phyloP scores from a whole-genome alignment of 2,113 vertebrate genomes.

The Grammatotria lemairii region DNA sequence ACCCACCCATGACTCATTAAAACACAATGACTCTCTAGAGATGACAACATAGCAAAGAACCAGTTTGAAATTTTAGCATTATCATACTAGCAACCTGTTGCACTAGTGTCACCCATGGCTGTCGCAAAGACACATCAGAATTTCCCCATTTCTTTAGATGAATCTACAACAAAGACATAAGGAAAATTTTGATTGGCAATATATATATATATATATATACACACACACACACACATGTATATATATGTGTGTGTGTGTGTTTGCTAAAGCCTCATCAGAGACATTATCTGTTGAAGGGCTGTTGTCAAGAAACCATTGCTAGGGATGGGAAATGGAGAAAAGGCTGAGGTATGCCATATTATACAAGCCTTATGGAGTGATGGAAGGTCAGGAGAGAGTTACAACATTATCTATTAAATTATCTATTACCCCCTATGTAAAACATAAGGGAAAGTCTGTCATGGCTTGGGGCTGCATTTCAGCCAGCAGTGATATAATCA shows the following conservation, averaged over 20 bases:
- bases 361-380: neutral
- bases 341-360: neutral
- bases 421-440: neutral
- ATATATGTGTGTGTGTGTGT: accelerated
- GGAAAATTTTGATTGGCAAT: neutral
- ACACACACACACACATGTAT: accelerated
- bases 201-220: neutral
- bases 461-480: neutral
- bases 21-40: neutral
- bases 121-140: neutral
- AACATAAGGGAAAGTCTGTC: neutral
- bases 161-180: neutral
- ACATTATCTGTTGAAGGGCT: neutral
- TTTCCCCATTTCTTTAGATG: neutral
- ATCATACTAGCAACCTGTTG: neutral
- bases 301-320: neutral
- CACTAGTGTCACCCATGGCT: neutral
- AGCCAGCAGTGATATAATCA: neutral
- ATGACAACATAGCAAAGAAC: neutral
- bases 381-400: neutral
- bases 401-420: neutral
- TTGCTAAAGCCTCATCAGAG: neutral
- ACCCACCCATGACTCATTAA: neutral
- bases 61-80: neutral
- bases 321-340: neutral